Conservation (phyloP, 2,888 invertebrate species). For the Malacosoma neustria region DNA sequence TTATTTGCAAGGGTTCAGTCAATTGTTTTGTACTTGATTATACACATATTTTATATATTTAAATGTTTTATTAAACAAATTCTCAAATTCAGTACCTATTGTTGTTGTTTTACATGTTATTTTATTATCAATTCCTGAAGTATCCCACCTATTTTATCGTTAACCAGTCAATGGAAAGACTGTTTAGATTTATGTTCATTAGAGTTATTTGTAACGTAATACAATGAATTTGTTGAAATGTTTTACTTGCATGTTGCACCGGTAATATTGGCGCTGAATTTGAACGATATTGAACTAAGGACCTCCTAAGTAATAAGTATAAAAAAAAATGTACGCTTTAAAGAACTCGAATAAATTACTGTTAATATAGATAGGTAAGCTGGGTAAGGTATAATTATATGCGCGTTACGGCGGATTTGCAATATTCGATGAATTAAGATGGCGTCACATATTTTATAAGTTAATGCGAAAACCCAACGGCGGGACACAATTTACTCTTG, state of each 20-base stretch:
- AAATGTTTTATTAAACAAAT: not conserved
- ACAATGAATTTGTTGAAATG: not conserved
- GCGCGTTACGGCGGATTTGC: constrained; percentile 37
- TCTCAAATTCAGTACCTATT: constrained; percentile 3
- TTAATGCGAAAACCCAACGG: too few species aligned
- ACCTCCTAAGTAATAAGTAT: constrained; percentile 66
- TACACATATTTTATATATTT: not conserved
- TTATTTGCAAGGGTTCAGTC: constrained; percentile 33
- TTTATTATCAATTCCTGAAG: constrained; percentile 42
- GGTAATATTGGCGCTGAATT: constrained; percentile 38
- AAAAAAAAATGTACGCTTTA: constrained; percentile 75
- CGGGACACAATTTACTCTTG: too few species aligned
- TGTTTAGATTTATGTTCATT: constrained; percentile 64
- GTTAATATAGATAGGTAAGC: constrained; percentile 68
- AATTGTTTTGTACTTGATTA: constrained; percentile 31
- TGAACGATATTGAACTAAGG: constrained; percentile 54
- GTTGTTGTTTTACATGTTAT: constrained; percentile 6
- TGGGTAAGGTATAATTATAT: constrained; percentile 53
- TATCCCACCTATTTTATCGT: constrained; percentile 61
- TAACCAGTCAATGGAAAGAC: constrained; percentile 67
- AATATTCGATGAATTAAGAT: not conserved
- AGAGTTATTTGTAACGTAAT: constrained; percentile 47
- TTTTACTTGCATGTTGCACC: constrained; percentile 21
- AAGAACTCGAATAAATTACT: constrained; percentile 68
- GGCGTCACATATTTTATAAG: too few species aligned